Evolutionary conservation across 1,140 invertebrate species (phyloP), one percentile per base, ranked within the genome.

Genomic region (Liolophura sinensis): DNA sequence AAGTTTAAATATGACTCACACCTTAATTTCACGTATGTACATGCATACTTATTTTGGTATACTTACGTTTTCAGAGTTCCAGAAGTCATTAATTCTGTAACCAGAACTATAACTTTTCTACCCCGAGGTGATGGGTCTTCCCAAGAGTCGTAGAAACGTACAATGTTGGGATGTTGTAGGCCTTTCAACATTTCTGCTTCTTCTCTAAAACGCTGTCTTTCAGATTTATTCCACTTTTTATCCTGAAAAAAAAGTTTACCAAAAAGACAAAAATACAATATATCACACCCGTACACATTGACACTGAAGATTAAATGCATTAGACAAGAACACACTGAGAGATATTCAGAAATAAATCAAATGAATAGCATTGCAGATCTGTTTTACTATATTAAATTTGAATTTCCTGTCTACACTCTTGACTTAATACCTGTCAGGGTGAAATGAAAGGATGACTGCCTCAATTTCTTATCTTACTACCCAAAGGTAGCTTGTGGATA

Each of bases 121-220:
- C 83, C 83, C 47, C 91, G 90, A 50, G 81, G 69, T 67, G 93
- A 90, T 49, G 90, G 90, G 56, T 95, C 92, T 86, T 99, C 97
- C 96, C 97, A 99, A 84, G 98, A 99, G 84, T 99, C 98, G 87
- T 98, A 99, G 87, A 99, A 99, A 54, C 97, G 88, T 64, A 99
- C 97, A 80, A 99, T 99, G 86, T 99, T 99, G 46, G 97, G 96
- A 88, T 99, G 97, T 83, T 99, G 97, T 18, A 99, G 88, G 74
- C 97, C 96, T 87, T 99, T 99, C 68, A 99, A 86, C 97, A 99
- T 99, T 86, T 99, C 97, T 22, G 97, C 97, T 86, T 99, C 98
- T 86, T 99, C 97, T 49, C 96, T 90, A 86, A 99, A 99, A 67
- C 97, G 87, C 75, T 96, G 91, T 69, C 97, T 88, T 86, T 99